These are phyloP conservation scores for Motacilla alba DNA, from an alignment of 2,113 vertebrate species.

Conservation along the genomic window DNA sequence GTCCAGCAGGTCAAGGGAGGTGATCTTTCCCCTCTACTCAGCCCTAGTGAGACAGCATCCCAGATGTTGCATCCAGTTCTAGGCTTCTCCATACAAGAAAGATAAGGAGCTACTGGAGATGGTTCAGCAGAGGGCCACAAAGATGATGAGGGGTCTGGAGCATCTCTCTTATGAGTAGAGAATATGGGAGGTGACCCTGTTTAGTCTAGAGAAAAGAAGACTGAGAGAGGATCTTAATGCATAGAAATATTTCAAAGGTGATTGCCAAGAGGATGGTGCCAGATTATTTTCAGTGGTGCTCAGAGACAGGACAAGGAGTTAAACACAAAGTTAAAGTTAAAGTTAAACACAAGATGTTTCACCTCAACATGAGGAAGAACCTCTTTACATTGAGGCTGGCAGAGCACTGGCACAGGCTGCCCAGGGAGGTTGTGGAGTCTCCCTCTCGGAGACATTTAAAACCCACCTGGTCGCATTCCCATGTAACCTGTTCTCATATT, in stretches of 20 bases:
- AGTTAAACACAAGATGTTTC: neutral
- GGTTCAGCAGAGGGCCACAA: neutral
- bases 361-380: neutral
- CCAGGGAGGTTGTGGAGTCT: too few species aligned
- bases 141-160: neutral
- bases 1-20: neutral
- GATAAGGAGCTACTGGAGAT: neutral
- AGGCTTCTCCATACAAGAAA: neutral
- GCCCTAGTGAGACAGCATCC: neutral
- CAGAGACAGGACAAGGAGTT: neutral
- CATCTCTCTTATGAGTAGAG: neutral
- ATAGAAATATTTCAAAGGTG: neutral
- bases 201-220: neutral
- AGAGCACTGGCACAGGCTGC: neutral
- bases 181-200: neutral
- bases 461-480: accelerated
- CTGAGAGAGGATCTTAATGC: neutral
- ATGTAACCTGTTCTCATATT: neutral
- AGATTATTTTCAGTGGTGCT: neutral
- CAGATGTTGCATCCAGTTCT: neutral
- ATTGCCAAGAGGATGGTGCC: neutral
- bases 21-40: neutral
- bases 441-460: neutral
- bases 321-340: neutral
- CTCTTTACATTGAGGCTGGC: neutral